Conservation (phyloP, 2,113 vertebrate species). For the Nibea albiflora region DNA sequence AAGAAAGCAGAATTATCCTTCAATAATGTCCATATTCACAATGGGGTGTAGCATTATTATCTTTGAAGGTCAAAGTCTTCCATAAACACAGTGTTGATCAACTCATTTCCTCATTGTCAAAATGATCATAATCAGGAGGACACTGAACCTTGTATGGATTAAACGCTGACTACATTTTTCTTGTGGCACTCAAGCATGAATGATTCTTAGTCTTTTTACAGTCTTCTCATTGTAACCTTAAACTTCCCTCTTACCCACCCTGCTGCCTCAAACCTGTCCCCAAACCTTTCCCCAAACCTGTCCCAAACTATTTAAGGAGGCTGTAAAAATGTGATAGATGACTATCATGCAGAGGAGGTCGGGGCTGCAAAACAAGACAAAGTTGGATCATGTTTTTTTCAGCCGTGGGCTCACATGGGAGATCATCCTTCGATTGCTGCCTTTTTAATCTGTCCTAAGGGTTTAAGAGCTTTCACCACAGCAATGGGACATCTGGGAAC, state of each 20-base stretch:
- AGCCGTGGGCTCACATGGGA: neutral
- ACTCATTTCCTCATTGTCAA: neutral
- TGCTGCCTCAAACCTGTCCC: too few species aligned
- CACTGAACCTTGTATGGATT: neutral
- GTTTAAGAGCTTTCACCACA: slow-evolving; percentile 6
- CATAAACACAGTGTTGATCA: neutral
- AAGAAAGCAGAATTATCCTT: neutral
- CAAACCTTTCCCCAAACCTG: too few species aligned
- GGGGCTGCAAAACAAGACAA: neutral
- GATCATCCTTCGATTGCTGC: neutral
- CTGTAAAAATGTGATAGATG: neutral
- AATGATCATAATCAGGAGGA: neutral
- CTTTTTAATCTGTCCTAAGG: slow-evolving; percentile 10
- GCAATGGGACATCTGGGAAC: neutral
- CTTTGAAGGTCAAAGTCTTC: neutral
- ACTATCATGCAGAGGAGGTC: neutral
- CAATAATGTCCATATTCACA: neutral
- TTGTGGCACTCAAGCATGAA: neutral
- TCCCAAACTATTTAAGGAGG: neutral
- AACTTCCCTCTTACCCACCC: neutral
- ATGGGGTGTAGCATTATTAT: neutral
- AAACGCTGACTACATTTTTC: neutral
- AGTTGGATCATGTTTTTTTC: neutral
- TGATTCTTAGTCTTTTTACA: neutral
- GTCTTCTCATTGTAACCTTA: neutral